phyloP scores from a whole-genome alignment of 1,140 invertebrate genomes.

The Pemphigus obesinymphae region DNA sequence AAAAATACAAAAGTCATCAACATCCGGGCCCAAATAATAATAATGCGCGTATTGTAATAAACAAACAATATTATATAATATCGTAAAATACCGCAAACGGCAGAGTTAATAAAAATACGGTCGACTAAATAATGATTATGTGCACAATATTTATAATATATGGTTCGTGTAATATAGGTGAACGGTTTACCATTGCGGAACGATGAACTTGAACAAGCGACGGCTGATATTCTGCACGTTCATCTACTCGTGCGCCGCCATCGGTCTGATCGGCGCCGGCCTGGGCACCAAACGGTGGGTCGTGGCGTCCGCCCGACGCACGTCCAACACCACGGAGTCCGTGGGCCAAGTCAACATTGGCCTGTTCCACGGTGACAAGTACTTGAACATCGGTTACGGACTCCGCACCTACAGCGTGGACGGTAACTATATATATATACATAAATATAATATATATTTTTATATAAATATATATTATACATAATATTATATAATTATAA shows the following conservation, averaged over 20 bases:
- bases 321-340: constrained; percentile 62
- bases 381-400: constrained; percentile 76
- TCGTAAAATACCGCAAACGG: no score
- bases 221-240: constrained; percentile 85
- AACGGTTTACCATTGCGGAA: constrained; percentile 4
- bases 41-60: no score
- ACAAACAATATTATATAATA: no score
- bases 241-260: constrained; percentile 74
- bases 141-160: no score
- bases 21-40: no score
- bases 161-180: neutral
- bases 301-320: constrained; percentile 65
- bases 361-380: constrained; percentile 76
- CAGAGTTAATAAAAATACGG: no score
- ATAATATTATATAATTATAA: no score
- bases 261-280: constrained; percentile 75
- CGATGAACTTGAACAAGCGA: constrained; percentile 60
- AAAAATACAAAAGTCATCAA: no score
- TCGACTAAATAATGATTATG: neutral
- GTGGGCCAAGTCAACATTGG: constrained; percentile 76
- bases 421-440: neutral
- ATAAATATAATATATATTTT: no score
- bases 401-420: constrained; percentile 62
- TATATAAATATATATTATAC: no score
- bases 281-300: constrained; percentile 87